Evolutionary conservation across 2,797 vertebrate species (phyloP).

Genomic region (Pristis pectinata): DNA sequence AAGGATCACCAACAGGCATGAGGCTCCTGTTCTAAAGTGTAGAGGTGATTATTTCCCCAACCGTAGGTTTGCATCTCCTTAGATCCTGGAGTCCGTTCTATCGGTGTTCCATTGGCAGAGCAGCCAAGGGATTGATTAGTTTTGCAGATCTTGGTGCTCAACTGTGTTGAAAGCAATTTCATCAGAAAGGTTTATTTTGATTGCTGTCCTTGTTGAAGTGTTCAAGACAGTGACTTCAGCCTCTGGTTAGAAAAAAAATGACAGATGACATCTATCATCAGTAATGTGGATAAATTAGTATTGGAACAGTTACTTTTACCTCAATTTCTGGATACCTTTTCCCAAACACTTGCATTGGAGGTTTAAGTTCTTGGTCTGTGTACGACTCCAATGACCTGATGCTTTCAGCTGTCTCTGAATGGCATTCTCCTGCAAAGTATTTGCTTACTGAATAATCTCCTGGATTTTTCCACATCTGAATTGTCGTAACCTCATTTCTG

Average conservation of each 20-base stretch:
- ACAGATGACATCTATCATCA: background rate
- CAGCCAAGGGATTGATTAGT: background rate
- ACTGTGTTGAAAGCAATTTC: background rate
- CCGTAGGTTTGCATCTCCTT: background rate
- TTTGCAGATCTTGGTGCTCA: background rate
- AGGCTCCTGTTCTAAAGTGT: background rate
- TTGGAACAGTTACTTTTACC: background rate
- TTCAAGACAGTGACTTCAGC: background rate
- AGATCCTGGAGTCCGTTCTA: background rate
- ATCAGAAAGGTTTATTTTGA: background rate
- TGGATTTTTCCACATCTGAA: background rate
- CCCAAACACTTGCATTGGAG: background rate
- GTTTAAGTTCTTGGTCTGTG: background rate
- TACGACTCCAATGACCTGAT: background rate
- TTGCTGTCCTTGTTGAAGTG: background rate
- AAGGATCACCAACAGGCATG: background rate
- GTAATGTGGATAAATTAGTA: background rate
- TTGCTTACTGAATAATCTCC: background rate
- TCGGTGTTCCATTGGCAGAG: background rate
- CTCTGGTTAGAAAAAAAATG: background rate
- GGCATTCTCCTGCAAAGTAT: background rate
- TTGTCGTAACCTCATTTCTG: background rate
- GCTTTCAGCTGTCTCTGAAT: background rate
- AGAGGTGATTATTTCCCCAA: background rate
- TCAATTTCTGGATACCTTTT: background rate